Percentiles rank a stretch among this genome's conserved stretches.
Evolutionary conservation across 2,797 vertebrate species (phyloP).

Genomic region (Pteronotus mesoamericanus): DNA sequence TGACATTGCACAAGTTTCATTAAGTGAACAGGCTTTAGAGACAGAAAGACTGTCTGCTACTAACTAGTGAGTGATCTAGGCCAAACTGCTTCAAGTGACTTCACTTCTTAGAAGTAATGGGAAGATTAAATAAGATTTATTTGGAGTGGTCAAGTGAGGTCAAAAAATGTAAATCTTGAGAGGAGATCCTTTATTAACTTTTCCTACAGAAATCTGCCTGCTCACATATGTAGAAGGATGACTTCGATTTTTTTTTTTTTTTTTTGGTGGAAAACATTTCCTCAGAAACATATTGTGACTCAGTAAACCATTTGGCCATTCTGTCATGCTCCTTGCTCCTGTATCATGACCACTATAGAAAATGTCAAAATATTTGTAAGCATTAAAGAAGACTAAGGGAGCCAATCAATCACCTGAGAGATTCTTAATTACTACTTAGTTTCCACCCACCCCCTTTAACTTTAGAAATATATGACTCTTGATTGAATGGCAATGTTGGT

Average conservation of each 20-base stretch:
- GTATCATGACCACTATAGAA: neutral
- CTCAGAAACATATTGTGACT: neutral
- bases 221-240: neutral
- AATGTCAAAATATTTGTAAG: neutral
- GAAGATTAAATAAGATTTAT: neutral
- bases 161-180: neutral
- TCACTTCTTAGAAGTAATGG: neutral
- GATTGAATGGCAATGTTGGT: neutral
- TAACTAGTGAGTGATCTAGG: neutral
- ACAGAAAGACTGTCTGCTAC: neutral
- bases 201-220: neutral
- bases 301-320: neutral
- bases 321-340: neutral
- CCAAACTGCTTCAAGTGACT: neutral
- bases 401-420: neutral
- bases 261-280: neutral
- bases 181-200: neutral
- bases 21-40: neutral
- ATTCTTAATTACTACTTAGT: neutral
- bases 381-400: neutral
- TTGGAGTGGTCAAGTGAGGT: neutral
- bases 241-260: neutral
- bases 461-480: neutral
- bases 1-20: neutral
- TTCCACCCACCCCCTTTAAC: neutral